Evolutionary conservation across 2,797 vertebrate species (phyloP), one percentile per base, ranked within the genome.

Genomic region (Menidia menidia): DNA sequence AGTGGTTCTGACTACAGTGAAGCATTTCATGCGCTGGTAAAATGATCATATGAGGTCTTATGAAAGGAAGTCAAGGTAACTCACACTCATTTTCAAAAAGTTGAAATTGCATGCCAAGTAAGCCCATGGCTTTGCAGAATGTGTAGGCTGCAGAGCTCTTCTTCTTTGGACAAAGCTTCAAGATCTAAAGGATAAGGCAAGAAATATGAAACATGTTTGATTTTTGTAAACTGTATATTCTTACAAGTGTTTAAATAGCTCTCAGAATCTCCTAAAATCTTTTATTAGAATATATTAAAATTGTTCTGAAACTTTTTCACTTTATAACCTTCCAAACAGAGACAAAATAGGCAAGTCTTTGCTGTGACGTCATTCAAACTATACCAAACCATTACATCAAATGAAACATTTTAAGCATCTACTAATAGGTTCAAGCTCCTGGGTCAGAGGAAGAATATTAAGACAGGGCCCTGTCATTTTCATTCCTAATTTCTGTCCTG

Each of bases 91-190:
- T 99, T 89, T 99, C 97, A 89, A 98, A 99, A 77, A 99, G 95
- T 78, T 98, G 96, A 85, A 97, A 98, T 91, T 99, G 97, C 96
- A 98, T 97, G 69, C 97, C 98, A 54, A 98, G 91, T n/a, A 99
- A 94, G 55, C 96, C 96, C 2, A 97, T 94, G 0, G 97, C 96
- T 92, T 97, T 98, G 94, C 97, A 99, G 91, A 99, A 99, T 0
- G 96, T 99, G 82, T 99, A 99, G 0, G 98, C 98, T n/a, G 97
- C 97, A 11, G 97, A 95, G 57, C 96, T 98, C 88, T 98, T 99
- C 95, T 98, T 99, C 93, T 99, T 99, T 33, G 97, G 98, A 87
- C 97, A 99, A 73, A 99, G 94, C 91, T 99, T 99, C 85, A 99
- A 94, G 77, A 99, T 98, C 98, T 99, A 90, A 70, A 68, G 48